These are phyloP conservation scores for Etheostoma nigrum DNA, from an alignment of 2,797 vertebrate species.

Conservation along the genomic window DNA sequence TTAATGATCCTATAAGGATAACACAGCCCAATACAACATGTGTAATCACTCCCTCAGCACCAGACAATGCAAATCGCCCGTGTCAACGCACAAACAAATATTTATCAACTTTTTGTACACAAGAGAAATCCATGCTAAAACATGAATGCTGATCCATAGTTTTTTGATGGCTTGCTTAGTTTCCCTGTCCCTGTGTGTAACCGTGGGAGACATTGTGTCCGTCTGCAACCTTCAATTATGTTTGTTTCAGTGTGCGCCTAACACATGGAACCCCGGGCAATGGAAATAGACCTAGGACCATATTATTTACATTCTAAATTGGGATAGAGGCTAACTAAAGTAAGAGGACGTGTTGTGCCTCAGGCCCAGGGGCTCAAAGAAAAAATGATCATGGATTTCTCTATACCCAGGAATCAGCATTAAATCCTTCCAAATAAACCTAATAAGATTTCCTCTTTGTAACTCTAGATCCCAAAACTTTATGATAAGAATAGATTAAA, in stretches of 20 bases:
- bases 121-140: conserved; percentile 4
- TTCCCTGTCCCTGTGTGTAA: neutral
- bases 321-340: neutral
- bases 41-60: neutral
- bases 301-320: conserved; percentile 32
- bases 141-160: neutral
- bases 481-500: neutral
- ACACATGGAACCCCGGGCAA: conserved; percentile 23
- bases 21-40: neutral
- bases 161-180: neutral
- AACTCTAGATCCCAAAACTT: neutral
- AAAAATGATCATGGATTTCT: conserved; percentile 2
- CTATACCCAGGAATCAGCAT: neutral
- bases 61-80: conserved; percentile 3
- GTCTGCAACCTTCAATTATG: conserved; percentile 43
- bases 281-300: neutral
- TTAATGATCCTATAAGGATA: neutral
- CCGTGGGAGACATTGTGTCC: conserved; percentile 10
- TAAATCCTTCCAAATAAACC: neutral
- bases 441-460: neutral
- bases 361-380: neutral
- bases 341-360: conserved; percentile 8
- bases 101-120: neutral
- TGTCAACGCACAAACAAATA: neutral
- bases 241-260: conserved; percentile 1